Evolutionary conservation across 2,888 invertebrate genomes (phyloP), one percentile per base, ranked within the genome.

Genomic region (Chaitophorus viminalis): DNA sequence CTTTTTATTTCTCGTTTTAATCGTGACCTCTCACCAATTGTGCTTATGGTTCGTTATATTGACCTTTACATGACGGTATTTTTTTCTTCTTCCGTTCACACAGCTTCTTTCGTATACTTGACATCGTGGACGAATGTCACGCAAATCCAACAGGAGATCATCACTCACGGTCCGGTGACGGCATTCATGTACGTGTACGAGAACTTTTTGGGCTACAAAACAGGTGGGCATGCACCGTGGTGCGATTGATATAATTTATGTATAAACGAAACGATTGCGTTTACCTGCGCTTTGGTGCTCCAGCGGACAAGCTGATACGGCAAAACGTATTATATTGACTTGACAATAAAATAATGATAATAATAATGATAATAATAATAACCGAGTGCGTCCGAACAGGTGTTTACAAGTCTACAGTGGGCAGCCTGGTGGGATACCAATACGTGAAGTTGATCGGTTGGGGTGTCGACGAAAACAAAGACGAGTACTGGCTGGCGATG

Each of bases 81-180:
- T 46, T 46, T 46, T 60, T 36, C 5, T 11, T 36, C 25, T 60
- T 25, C 33, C 0, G 5, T 0, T n/a, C n/a, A n/a, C n/a, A 0
- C 1, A 85, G 85, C 85, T 77, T 85, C 85, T 5, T 17, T 18
- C 25, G 77, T 70, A 18, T 85, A 85, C n/a, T 5, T 85, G 77
- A 85, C 77, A 1, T 85, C 85, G 52, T 85, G 85, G 85, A 85
- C 85, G 68, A 68, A 85, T 52, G 68, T 36, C 25, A 85, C 33
- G 18, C 85, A 77, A 39, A 85, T 85, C n/a, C 85, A 85, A 85
- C 85, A 85, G 33, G 85, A 85, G 33, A 85, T 85, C n/a, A 33
- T 68, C 68, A 77, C 85, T 33, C 77, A 85, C 52, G 85, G 85
- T 2, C 85, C 85, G n/a, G 76, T 85, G 11, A 85, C 85, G n/a